Conservation (phyloP, 2,888 invertebrate species). For the Idaea aversata region DNA sequence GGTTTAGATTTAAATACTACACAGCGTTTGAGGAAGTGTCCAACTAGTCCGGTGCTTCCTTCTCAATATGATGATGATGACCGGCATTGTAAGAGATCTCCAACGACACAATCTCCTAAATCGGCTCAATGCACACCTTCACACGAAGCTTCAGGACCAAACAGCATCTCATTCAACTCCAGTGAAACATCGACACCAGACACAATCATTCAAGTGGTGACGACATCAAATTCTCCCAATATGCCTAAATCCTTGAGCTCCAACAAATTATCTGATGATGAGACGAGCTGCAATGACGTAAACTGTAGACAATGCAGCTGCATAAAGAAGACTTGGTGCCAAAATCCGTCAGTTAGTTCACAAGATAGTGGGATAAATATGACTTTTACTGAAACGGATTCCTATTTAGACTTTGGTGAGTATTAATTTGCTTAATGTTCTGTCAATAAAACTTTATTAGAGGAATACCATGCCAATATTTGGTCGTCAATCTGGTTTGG, state of each 20-base stretch:
- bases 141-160: conserved; percentile 68
- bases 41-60: conserved; percentile 70
- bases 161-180: conserved; percentile 74
- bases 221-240: conserved; percentile 62
- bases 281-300: conserved; percentile 66
- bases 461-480: neutral
- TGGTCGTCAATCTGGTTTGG: neutral
- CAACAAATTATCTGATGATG: conserved; percentile 81
- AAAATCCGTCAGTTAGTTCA: conserved; percentile 85
- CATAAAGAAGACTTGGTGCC: conserved; percentile 81
- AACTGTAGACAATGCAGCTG: conserved; percentile 66
- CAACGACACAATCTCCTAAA: conserved; percentile 62
- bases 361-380: conserved; percentile 90
- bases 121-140: conserved; percentile 69
- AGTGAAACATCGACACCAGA: conserved; percentile 78
- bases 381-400: conserved; percentile 85
- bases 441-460: neutral
- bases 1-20: conserved; percentile 61
- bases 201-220: conserved; percentile 74
- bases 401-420: conserved; percentile 75
- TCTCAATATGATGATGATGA: conserved; percentile 63
- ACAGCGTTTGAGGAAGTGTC: conserved; percentile 63
- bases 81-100: conserved; percentile 52
- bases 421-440: neutral
- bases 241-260: conserved; percentile 79